A percentile compares a stretch with the other conserved stretches of the same genome.
phyloP scores from a whole-genome alignment of 2,113 vertebrate genomes.

The Apeltes quadracus region DNA sequence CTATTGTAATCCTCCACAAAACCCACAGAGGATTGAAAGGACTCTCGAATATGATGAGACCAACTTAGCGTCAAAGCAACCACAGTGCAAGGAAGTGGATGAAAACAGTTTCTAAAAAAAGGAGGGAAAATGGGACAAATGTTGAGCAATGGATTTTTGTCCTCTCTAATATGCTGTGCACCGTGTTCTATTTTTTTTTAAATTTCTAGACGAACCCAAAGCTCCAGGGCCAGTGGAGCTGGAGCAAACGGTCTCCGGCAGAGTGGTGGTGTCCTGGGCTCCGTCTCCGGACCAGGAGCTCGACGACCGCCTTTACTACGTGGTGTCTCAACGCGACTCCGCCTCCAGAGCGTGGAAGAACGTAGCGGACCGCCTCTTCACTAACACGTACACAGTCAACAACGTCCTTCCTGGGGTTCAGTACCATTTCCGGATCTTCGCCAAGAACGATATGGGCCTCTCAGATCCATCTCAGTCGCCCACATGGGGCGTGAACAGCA shows the following conservation, averaged over 20 bases:
- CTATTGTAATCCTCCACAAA: neutral
- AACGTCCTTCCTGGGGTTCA: slow-evolving; percentile 79
- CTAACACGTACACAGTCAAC: slow-evolving; percentile 83
- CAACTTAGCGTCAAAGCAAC: neutral
- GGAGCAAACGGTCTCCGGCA: slow-evolving; percentile 81
- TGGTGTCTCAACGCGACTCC: slow-evolving; percentile 81
- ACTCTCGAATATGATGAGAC: neutral
- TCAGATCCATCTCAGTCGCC: slow-evolving; percentile 83
- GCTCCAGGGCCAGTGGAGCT: slow-evolving; percentile 82
- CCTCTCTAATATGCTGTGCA: neutral
- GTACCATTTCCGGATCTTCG: slow-evolving; percentile 86
- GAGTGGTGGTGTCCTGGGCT: slow-evolving; percentile 84
- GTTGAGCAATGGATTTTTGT: neutral
- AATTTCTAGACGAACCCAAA: slow-evolving; percentile 81
- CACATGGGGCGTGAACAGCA: slow-evolving; percentile 80
- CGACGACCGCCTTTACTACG: slow-evolving; percentile 80
- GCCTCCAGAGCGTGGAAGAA: slow-evolving; percentile 77
- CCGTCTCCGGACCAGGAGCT: slow-evolving; percentile 84
- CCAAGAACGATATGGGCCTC: slow-evolving; percentile 85
- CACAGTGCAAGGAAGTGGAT: neutral
- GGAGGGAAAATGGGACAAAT: neutral
- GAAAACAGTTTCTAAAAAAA: neutral
- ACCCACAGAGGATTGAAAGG: neutral
- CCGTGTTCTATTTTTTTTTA: slow-evolving; percentile 4
- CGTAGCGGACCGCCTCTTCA: slow-evolving; percentile 80